These are phyloP conservation scores for Eristalis pertinax DNA, from an alignment of 2,888 invertebrate genomes.

Conservation along the genomic window DNA sequence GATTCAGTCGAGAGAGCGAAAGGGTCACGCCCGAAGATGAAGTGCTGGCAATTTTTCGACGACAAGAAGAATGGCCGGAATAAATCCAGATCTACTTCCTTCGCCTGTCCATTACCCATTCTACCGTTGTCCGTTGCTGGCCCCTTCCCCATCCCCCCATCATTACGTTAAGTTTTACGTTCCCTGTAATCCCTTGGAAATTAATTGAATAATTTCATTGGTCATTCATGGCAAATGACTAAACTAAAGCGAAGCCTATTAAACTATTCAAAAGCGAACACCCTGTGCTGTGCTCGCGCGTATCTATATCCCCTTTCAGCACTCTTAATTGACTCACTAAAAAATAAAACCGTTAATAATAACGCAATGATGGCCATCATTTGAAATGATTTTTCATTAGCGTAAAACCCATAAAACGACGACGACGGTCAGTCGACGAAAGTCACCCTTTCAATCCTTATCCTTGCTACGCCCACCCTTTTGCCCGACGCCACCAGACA, in stretches of 20 bases:
- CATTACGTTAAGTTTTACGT: neutral
- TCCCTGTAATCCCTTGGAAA: neutral
- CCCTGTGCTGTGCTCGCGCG: neutral
- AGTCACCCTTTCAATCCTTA: neutral
- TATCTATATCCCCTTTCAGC: too few relatives aligned
- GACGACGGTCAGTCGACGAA: constrained; percentile 3
- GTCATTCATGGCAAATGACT: neutral
- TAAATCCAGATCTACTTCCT: neutral
- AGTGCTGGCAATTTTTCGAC: neutral
- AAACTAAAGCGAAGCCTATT: neutral
- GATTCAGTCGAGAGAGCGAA: neutral
- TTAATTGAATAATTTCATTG: constrained; percentile 7
- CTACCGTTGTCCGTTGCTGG: too few relatives aligned
- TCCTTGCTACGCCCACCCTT: neutral
- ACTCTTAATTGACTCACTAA: constrained; percentile 31
- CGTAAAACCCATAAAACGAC: constrained; percentile 33
- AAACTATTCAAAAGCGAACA: constrained; percentile 8
- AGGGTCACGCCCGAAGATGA: neutral
- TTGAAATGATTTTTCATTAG: constrained; percentile 37
- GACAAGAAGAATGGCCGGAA: neutral
- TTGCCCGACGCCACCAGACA: neutral
- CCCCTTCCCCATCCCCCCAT: neutral
- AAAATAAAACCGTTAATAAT: constrained; percentile 38
- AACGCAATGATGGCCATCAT: constrained; percentile 24
- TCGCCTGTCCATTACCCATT: neutral